Evolutionary conservation across 2,888 invertebrate genomes (phyloP).

Genomic region (Phengaris alcon): DNA sequence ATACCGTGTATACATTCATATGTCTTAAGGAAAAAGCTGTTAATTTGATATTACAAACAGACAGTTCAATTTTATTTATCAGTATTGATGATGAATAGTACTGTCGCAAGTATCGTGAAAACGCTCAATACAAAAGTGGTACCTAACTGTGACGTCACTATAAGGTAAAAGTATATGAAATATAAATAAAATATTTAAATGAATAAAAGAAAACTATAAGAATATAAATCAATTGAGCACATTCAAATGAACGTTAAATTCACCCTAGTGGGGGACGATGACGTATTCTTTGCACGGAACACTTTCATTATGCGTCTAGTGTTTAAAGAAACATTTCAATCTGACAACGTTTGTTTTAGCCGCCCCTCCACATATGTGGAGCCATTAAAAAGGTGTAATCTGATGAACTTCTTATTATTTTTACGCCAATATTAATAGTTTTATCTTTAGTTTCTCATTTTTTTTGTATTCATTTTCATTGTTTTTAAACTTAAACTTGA

Average conservation of each 20-base stretch:
- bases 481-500: no score
- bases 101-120: no score
- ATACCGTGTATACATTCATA: no score
- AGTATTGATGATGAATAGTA: no score
- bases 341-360: conserved; percentile 62
- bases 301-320: conserved; percentile 61
- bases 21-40: no score
- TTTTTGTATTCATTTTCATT: no score
- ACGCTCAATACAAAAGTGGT: no score
- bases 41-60: no score
- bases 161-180: no score
- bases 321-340: conserved; percentile 68
- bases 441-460: no score
- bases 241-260: conserved; percentile 15
- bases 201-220: background rate
- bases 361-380: conserved; percentile 44
- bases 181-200: background rate
- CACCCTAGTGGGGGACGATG: conserved; percentile 1
- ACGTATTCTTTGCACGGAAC: conserved; percentile 45
- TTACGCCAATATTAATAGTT: background rate
- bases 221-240: conserved; percentile 14
- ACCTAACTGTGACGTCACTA: no score
- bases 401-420: background rate
- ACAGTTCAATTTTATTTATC: no score
- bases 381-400: conserved; percentile 43